These are phyloP conservation scores for Lepus townsendii DNA, from an alignment of 2,797 vertebrate genomes.

Conservation along the genomic window DNA sequence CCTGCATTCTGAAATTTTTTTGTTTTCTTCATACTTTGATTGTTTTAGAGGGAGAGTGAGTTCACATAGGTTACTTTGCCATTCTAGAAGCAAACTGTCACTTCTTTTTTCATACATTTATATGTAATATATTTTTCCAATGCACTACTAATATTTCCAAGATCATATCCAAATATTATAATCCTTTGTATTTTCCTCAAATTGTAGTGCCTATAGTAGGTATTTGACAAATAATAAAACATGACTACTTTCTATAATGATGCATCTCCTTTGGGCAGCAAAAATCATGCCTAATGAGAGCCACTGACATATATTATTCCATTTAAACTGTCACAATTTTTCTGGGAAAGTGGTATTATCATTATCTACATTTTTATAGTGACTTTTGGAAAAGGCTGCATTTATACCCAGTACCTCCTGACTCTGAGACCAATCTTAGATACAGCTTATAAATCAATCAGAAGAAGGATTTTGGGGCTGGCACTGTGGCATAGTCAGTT, in stretches of 20 bases:
- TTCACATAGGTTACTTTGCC: background rate
- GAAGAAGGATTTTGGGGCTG: background rate
- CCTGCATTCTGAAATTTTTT: background rate
- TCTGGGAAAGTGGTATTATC: background rate
- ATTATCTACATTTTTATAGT: background rate
- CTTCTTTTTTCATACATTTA: background rate
- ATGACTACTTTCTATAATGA: background rate
- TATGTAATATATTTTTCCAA: background rate
- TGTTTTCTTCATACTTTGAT: background rate
- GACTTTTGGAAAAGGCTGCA: background rate
- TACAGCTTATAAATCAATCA: constrained; percentile 9
- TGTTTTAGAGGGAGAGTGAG: background rate
- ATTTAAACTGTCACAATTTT: background rate
- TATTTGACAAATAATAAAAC: constrained; percentile 14
- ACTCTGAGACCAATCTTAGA: background rate
- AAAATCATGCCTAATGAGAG: background rate
- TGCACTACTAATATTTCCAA: background rate
- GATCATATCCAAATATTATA: no score
- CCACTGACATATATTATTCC: background rate
- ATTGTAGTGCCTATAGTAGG: background rate
- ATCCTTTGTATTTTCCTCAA: background rate
- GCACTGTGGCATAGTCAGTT: no score
- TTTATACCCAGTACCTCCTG: constrained; percentile 7
- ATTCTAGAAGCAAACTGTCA: background rate
- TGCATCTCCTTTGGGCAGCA: background rate